Evolutionary conservation across 2,113 vertebrate species (phyloP).

Genomic region (Stigmatopora nigra): DNA sequence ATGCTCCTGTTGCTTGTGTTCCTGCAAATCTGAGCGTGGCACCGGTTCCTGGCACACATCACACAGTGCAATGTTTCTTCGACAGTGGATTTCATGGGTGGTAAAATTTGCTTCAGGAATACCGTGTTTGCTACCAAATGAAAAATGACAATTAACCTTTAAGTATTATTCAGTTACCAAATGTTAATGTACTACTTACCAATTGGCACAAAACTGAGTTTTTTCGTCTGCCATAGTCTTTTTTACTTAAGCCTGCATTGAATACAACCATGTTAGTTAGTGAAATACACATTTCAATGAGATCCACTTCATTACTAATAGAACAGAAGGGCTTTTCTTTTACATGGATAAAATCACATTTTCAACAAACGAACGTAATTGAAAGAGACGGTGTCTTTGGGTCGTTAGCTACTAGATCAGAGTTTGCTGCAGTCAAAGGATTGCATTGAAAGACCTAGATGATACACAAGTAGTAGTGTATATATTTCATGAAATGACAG

Average conservation of each 20-base stretch:
- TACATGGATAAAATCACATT: not conserved
- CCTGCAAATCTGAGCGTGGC: constrained; percentile 79
- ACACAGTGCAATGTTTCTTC: constrained; percentile 84
- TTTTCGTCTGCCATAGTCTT: constrained; percentile 69
- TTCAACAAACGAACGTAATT: not conserved
- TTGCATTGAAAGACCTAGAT: too few species aligned
- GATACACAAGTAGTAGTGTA: not conserved
- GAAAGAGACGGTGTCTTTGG: not conserved
- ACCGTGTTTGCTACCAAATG: constrained; percentile 77
- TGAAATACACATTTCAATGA: not conserved
- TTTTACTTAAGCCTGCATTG: constrained; percentile 15
- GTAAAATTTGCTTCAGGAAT: constrained; percentile 89
- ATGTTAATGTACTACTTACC: constrained; percentile 44
- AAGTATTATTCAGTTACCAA: not conserved
- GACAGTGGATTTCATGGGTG: constrained; percentile 93
- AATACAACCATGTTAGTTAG: not conserved
- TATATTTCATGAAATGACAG: constrained; percentile 3
- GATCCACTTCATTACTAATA: too few species aligned
- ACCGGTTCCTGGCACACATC: constrained; percentile 82
- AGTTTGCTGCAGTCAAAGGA: not conserved
- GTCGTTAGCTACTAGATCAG: not conserved
- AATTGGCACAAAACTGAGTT: constrained; percentile 73
- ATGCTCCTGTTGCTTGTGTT: constrained; percentile 81
- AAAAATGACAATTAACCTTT: not conserved
- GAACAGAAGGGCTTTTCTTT: not conserved